Percentiles rank a stretch among this genome's conserved stretches.
Conservation (phyloP, 1,140 invertebrate species). For the Papilio aristodemus region DNA sequence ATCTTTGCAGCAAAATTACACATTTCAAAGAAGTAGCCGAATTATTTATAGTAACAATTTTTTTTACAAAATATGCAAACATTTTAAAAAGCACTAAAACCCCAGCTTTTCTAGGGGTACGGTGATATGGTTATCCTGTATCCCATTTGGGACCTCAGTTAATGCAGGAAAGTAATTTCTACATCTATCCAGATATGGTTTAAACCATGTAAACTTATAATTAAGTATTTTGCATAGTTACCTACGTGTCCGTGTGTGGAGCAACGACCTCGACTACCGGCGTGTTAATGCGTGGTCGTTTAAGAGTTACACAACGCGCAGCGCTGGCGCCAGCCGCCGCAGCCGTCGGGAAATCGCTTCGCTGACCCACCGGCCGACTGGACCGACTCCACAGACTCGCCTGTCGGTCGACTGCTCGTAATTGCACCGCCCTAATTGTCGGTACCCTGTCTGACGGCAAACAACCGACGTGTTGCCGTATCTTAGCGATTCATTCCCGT, state of each 20-base stretch:
- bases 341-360: constrained; percentile 67
- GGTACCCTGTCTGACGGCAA: constrained; percentile 52
- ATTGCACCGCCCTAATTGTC: constrained; percentile 75
- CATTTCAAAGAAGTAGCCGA: too few species aligned
- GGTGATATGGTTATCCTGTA: too few species aligned
- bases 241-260: constrained; percentile 59
- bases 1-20: neutral
- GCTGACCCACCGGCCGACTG: constrained; percentile 69
- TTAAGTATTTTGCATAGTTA: constrained; percentile 42
- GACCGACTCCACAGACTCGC: constrained; percentile 27
- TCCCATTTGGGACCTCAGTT: neutral
- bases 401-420: constrained; percentile 53
- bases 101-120: too few species aligned
- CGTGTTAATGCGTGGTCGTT: constrained; percentile 32
- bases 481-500: constrained; percentile 63
- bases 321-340: constrained; percentile 67
- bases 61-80: too few species aligned
- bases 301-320: constrained; percentile 65
- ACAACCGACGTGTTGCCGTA: constrained; percentile 40
- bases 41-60: too few species aligned
- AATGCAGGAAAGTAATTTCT: neutral
- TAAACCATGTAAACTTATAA: neutral
- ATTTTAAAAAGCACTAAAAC: too few species aligned
- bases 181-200: neutral
- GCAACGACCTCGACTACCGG: constrained; percentile 65